A percentile compares a stretch with the other conserved stretches of the same genome.
phyloP scores from a whole-genome alignment of 2,888 invertebrate genomes.

The Buathra laborator region DNA sequence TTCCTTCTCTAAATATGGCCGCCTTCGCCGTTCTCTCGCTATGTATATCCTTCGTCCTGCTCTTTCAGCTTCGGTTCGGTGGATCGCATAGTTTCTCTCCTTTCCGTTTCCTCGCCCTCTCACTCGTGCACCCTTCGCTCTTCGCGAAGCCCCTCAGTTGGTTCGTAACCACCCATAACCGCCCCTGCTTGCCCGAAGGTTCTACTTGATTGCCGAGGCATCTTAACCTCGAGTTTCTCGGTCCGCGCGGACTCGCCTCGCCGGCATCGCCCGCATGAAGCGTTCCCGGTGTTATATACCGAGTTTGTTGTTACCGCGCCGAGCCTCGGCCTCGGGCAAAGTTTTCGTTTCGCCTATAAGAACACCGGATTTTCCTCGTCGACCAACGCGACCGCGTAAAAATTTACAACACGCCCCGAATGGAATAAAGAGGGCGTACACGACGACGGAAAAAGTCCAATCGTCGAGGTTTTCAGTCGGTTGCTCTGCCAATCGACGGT shows the following conservation, averaged over 20 bases:
- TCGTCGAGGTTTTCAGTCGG: slow-evolving; percentile 62
- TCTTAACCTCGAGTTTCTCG: slow-evolving; percentile 82
- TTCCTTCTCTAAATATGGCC: slow-evolving; percentile 85
- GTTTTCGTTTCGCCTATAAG: slow-evolving; percentile 74
- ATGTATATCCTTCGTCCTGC: slow-evolving; percentile 66
- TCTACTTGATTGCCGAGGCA: slow-evolving; percentile 85
- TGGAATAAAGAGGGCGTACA: slow-evolving; percentile 79
- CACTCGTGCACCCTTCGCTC: slow-evolving; percentile 71
- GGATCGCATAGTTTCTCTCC: slow-evolving; percentile 54
- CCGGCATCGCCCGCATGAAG: slow-evolving; percentile 8
- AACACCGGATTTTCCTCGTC: slow-evolving; percentile 51
- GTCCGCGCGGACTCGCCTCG: slow-evolving; percentile 80
- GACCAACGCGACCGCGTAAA: slow-evolving; percentile 77
- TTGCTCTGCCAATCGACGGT: slow-evolving; percentile 63
- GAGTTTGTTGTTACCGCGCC: slow-evolving; percentile 27
- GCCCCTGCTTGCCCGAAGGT: slow-evolving; percentile 84
- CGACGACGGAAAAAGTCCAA: slow-evolving; percentile 81
- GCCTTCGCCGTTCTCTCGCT: slow-evolving; percentile 77
- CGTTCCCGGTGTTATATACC: neutral
- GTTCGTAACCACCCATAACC: slow-evolving; percentile 83
- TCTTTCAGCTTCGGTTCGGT: slow-evolving; percentile 60
- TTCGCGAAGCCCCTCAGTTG: slow-evolving; percentile 65
- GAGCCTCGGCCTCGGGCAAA: too few relatives aligned
- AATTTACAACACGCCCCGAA: slow-evolving; percentile 79
- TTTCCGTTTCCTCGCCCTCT: slow-evolving; percentile 37